Conservation (phyloP, 2,113 vertebrate species). For the Lampris incognitus region DNA sequence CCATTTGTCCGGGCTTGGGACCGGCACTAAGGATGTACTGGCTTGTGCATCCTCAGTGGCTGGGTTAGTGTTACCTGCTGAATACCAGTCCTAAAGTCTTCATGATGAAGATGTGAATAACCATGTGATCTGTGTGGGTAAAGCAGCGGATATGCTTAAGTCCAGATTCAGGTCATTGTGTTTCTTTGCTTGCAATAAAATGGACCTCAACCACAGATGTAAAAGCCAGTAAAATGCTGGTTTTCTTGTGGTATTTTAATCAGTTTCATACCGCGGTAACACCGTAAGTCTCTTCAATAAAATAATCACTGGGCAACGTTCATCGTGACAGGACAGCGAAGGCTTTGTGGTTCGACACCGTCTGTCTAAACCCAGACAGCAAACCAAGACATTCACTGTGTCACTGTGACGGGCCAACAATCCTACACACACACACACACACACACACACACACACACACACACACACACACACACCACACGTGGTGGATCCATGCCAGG, state of each 20-base stretch:
- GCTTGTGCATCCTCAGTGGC: too few species aligned
- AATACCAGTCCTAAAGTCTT: too few species aligned
- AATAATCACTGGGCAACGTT: background rate
- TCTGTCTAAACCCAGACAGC: conserved; percentile 36
- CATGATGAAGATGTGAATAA: too few species aligned
- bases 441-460: conserved; percentile 18
- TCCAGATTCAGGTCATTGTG: too few species aligned
- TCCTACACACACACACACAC: conserved; percentile 15
- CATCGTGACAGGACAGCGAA: background rate
- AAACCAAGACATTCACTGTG: conserved; percentile 47
- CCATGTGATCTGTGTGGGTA: too few species aligned
- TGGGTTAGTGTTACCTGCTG: too few species aligned
- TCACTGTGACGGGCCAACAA: conserved; percentile 32
- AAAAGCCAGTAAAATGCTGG: background rate
- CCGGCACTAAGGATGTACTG: too few species aligned
- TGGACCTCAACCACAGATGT: too few species aligned
- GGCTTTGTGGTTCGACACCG: conserved; percentile 17
- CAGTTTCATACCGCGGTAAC: conserved; percentile 16
- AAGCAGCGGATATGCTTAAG: too few species aligned
- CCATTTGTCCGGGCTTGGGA: too few species aligned
- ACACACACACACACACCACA: conserved; percentile 18
- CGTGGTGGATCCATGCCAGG: conserved; percentile 26
- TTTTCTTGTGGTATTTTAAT: conserved; percentile 9
- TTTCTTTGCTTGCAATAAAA: too few species aligned
- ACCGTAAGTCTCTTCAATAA: conserved; percentile 17